Base-by-base conservation (phyloP, 2,888 invertebrate species). In the Rhabditoides inermis region DNA sequence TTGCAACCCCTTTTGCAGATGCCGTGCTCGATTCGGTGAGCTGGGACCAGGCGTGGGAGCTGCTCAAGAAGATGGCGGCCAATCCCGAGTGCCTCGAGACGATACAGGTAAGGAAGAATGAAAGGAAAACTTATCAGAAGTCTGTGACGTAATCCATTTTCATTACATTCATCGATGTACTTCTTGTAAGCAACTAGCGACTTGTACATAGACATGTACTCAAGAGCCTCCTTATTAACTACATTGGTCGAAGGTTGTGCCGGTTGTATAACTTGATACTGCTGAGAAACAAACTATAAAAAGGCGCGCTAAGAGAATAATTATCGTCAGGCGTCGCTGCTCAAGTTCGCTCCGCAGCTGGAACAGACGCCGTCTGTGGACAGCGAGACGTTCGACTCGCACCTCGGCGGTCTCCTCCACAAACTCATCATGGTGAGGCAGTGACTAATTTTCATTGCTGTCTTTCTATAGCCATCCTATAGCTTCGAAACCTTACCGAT, bases 1-100 rank as follows among this genome's bases (percentile, higher is more conserved):
- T 40, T 40, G 6, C 18, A 44, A 52, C 12, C 47, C 30, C 27
- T 40, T 40, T 50, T 61, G 28, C 53, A 61, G 65, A 63, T 57
- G 58, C 65, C 35, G 61, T 61, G 37, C 63, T 65, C 46, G 68
- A 68, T 42, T 60, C 61, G 47, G 65, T 68, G 42, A 64, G 64
- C 41, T 72, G 79, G 42, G 82, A 82, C 65, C 77, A 80, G 45
- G 81, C 81, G 15, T 77, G 83, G 63, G 78, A 78, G 52, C 78
- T 81, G 10, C 76, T 83, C 51, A 79, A 79, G 62, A 79, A 81
- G 61, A 80, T 83, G 78, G 81, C 82, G 6, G 72, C 77, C 51
- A 83, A 83, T 69, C 78, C 80, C 41, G 83, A 83, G 73, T 83
- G 83, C 65, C 75, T 82, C 32, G 79, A 81, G n/a, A 77, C 78